Percentiles rank a stretch among this genome's conserved stretches.
phyloP scores from a whole-genome alignment of 2,888 invertebrate genomes.

The Thysanoteuthis rhombus region DNA sequence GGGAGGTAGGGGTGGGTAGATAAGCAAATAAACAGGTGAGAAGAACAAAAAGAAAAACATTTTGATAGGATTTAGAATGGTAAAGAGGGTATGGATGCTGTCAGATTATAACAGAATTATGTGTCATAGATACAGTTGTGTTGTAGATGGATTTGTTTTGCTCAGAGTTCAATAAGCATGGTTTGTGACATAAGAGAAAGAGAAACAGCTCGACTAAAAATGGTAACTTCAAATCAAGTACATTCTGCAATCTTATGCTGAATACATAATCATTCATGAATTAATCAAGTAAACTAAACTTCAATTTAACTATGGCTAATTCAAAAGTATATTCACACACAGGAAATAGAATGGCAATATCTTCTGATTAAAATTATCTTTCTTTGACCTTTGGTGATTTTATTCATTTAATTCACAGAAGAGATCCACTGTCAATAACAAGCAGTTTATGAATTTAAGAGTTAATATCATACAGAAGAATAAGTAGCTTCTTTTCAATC shows the following conservation, averaged over 20 bases:
- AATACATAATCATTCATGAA: background rate
- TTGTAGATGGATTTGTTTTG: background rate
- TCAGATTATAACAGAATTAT: slow-evolving; percentile 12
- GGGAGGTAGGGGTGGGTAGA: background rate
- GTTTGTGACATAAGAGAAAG: background rate
- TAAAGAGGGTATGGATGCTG: background rate
- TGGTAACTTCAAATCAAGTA: background rate
- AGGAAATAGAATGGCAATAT: too few relatives aligned
- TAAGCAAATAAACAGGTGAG: background rate
- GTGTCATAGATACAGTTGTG: background rate
- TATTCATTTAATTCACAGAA: too few relatives aligned
- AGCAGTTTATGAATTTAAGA: too few relatives aligned
- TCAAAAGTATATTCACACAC: too few relatives aligned
- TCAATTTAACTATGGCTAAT: too few relatives aligned
- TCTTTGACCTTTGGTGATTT: too few relatives aligned
- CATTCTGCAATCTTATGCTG: background rate
- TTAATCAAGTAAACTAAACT: background rate
- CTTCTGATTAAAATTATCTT: too few relatives aligned
- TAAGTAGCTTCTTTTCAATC: background rate
- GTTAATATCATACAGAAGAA: too few relatives aligned
- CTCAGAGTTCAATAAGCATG: background rate
- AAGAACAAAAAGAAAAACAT: background rate
- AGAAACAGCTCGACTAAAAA: background rate
- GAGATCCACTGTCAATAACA: too few relatives aligned
- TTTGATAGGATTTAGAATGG: background rate